These are phyloP conservation scores for Apolygus lucorum DNA, from an alignment of 1,140 invertebrate genomes.

Conservation along the genomic window DNA sequence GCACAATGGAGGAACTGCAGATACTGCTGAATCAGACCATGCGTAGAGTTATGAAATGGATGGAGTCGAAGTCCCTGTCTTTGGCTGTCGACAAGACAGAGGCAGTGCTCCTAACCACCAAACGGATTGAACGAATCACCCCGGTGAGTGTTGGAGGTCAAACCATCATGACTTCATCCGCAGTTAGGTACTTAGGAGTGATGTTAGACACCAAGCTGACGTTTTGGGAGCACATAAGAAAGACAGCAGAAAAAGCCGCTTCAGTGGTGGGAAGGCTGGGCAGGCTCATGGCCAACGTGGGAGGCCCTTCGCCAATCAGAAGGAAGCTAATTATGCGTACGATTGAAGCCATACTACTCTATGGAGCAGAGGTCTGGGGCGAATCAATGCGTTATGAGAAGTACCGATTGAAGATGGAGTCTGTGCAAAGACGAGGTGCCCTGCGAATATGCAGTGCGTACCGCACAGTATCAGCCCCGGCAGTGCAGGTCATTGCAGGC, in stretches of 20 bases:
- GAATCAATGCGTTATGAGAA: background rate
- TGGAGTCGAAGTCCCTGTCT: conserved; percentile 12
- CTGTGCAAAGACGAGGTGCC: background rate
- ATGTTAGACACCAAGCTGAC: background rate
- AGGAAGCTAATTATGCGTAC: background rate
- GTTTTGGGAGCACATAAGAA: background rate
- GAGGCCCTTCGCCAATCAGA: background rate
- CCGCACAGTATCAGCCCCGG: background rate
- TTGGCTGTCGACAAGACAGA: conserved; percentile 9
- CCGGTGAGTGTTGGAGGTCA: background rate
- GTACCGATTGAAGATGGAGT: background rate
- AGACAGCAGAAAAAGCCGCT: background rate
- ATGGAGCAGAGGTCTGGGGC: background rate
- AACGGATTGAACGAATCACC: background rate
- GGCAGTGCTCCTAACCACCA: background rate
- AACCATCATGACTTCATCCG: background rate
- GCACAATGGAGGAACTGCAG: conserved; percentile 25
- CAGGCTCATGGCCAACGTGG: background rate
- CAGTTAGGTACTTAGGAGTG: background rate
- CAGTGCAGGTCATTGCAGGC: background rate
- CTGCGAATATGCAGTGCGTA: background rate
- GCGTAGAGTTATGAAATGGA: conserved; percentile 27
- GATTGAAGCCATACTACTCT: background rate
- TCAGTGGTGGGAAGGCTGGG: background rate
- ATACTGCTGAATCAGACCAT: conserved; percentile 28